Percentiles rank a stretch among this genome's conserved stretches.
Conservation (phyloP, 2,113 vertebrate genomes). For the Tachycineta bicolor region DNA sequence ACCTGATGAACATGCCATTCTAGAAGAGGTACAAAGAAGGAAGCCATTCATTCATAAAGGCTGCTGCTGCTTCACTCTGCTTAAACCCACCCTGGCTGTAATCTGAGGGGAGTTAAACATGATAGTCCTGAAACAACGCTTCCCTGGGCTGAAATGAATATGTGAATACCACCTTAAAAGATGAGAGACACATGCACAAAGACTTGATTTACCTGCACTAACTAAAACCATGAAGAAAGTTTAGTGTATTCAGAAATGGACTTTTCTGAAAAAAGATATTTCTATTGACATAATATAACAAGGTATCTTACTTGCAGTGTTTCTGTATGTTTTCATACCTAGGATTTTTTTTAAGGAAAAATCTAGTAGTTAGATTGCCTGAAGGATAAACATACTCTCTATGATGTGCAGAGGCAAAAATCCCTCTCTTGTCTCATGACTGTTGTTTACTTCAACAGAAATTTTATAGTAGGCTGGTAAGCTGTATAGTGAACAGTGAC, state of each 20-base stretch:
- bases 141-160: background rate
- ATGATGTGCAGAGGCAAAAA: background rate
- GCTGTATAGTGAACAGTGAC: background rate
- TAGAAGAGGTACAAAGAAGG: background rate
- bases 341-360: background rate
- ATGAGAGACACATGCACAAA: background rate
- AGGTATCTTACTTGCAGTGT: background rate
- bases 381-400: background rate
- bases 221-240: background rate
- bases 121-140: background rate
- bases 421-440: background rate
- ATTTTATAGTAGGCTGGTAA: background rate
- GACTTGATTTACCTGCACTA: background rate
- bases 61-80: background rate
- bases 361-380: background rate
- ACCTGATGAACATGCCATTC: background rate
- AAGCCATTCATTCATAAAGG: background rate
- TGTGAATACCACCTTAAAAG: background rate
- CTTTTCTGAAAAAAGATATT: background rate
- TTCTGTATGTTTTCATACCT: background rate
- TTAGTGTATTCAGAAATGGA: background rate
- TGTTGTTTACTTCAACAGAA: constrained; percentile 1
- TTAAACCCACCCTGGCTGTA: background rate
- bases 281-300: background rate
- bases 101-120: background rate